phyloP scores from a whole-genome alignment of 2,797 vertebrate genomes.

The Lagocephalus sceleratus region DNA sequence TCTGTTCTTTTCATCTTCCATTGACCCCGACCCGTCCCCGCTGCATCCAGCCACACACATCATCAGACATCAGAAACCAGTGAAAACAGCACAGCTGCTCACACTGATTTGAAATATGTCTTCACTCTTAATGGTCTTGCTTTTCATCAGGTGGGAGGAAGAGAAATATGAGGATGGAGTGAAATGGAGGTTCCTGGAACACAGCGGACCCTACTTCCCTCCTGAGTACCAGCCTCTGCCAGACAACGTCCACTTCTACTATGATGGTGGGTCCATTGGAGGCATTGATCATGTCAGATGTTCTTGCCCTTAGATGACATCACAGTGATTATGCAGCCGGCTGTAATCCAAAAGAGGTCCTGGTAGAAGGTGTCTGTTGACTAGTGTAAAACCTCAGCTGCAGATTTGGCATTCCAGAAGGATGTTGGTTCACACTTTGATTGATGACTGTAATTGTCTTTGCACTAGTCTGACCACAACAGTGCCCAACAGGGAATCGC shows the following conservation, averaged over 20 bases:
- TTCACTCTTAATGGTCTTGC: slow-evolving; percentile 6
- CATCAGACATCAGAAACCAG: slow-evolving; percentile 2
- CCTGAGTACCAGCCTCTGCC: slow-evolving; percentile 69
- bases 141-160: slow-evolving; percentile 73
- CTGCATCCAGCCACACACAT: background rate
- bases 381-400: background rate
- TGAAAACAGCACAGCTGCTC: slow-evolving; percentile 13
- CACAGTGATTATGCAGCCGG: background rate
- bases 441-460: slow-evolving; percentile 49
- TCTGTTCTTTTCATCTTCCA: slow-evolving; percentile 10
- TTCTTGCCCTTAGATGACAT: background rate
- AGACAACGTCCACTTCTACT: slow-evolving; percentile 68
- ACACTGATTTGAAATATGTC: background rate
- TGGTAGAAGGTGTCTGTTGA: too few relatives aligned
- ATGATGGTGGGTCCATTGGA: slow-evolving; percentile 56
- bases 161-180: slow-evolving; percentile 76
- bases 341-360: too few relatives aligned
- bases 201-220: slow-evolving; percentile 71
- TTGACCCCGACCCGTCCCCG: background rate
- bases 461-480: slow-evolving; percentile 18
- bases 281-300: background rate
- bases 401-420: slow-evolving; percentile 12
- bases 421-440: slow-evolving; percentile 40
- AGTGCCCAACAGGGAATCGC: slow-evolving; percentile 14
- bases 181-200: slow-evolving; percentile 78